Evolutionary conservation across 2,888 invertebrate species (phyloP), one percentile per base, ranked within the genome.

Genomic region (Biston betularia): DNA sequence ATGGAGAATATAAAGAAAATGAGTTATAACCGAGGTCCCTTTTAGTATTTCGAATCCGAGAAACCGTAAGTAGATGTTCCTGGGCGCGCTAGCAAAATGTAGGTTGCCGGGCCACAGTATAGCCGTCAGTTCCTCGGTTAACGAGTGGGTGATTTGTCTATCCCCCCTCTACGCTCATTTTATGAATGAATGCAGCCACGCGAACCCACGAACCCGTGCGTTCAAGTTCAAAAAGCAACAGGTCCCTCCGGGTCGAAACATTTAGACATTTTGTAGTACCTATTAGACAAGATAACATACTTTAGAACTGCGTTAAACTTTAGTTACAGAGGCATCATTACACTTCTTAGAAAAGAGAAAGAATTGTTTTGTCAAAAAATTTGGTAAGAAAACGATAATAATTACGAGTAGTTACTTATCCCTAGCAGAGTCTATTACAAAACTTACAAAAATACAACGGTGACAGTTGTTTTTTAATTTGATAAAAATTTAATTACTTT

Each of bases 171-270:
- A 57, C 56, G 59, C 57, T 56, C 54, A 45, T 5, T 68, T 69
- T 68, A 55, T 69, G 69, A 67, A 69, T 68, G 63, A 56, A 63
- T 62, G 50, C 65, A 69, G 62, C 58, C 40, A 53, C 66, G 56
- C 49, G 33, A 49, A 42, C 59, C 54, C n/a, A 64, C 54, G 68
- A 38, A 4, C 3, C 59, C 46, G 24, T 33, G 35, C 48, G 44
- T 40, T 38, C 35, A 55, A 65, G 55, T 62, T 65, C 54, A 60
- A 40, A 56, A 62, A 60, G 67, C 67, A 71, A 68, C 69, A 63
- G 59, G 62, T 65, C 54, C 3, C 24, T 24, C 24, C 24, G 24
- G 1, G 3, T 24, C 3, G 3, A 24, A 24, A 24, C 24, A 24
- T 24, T 24, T 1, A 24, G 24, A 24, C 3, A 3, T 24, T 24